phyloP scores from a whole-genome alignment of 2,113 vertebrate species.

The Alethe castanea region DNA sequence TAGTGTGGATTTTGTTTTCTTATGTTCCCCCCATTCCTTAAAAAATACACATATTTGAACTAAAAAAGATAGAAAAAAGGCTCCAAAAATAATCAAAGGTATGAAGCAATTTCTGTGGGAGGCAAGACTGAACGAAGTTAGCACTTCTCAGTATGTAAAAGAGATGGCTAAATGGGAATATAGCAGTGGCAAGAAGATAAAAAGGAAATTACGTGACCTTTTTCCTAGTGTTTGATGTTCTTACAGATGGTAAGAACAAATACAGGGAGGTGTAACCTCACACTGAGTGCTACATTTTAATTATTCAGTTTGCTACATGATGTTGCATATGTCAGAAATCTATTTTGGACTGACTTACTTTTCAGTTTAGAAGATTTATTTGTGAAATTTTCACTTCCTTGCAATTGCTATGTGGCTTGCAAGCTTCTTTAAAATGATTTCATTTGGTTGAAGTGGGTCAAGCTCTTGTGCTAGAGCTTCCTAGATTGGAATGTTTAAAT shows the following conservation, averaged over 20 bases:
- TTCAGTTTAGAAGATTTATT: neutral
- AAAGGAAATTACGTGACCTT: neutral
- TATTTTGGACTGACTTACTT: neutral
- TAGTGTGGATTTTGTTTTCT: neutral
- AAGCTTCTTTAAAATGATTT: neutral
- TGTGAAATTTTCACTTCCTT: neutral
- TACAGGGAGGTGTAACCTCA: neutral
- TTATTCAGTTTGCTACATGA: neutral
- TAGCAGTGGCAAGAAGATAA: neutral
- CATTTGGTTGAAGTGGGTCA: neutral
- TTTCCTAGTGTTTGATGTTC: neutral
- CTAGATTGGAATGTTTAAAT: neutral
- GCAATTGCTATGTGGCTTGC: neutral
- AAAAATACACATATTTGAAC: neutral
- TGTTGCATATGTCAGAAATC: neutral
- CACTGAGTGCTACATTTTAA: neutral
- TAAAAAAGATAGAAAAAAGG: neutral
- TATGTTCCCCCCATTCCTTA: neutral
- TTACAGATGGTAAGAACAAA: neutral
- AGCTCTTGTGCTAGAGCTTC: neutral
- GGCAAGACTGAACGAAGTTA: neutral
- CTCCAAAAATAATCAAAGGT: neutral
- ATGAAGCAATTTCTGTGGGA: neutral
- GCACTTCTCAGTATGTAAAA: neutral
- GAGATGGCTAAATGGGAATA: neutral